These are phyloP conservation scores for Napeogenes inachia DNA, from an alignment of 2,888 invertebrate genomes.

Conservation along the genomic window DNA sequence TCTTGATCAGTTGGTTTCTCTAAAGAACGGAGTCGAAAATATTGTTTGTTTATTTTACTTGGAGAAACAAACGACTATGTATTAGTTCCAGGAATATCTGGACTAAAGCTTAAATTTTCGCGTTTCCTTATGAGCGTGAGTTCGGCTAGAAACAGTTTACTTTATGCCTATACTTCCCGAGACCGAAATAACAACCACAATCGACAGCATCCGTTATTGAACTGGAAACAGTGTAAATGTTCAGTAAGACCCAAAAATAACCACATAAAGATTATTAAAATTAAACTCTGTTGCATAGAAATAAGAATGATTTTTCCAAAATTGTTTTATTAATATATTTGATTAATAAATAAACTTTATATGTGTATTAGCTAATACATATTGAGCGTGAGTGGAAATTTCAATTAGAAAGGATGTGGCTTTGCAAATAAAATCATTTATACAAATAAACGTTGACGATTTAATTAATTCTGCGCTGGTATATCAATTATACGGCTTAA, in stretches of 20 bases:
- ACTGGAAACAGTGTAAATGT: conserved; percentile 41
- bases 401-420: too few relatives aligned
- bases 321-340: too few relatives aligned
- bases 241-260: conserved; percentile 24
- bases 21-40: conserved; percentile 11
- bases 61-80: conserved; percentile 22
- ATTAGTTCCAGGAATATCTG: conserved; percentile 45
- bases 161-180: conserved; percentile 59
- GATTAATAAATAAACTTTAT: too few relatives aligned
- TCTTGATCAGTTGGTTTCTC: not conserved
- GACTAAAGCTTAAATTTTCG: conserved; percentile 39
- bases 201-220: conserved; percentile 67
- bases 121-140: conserved; percentile 60
- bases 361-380: too few relatives aligned
- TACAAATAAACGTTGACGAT: not conserved
- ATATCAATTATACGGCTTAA: not conserved
- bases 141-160: conserved; percentile 35
- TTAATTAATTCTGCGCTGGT: conserved; percentile 7
- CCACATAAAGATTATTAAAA: conserved; percentile 17
- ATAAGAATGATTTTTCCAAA: conserved; percentile 10
- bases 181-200: conserved; percentile 69
- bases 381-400: too few relatives aligned
- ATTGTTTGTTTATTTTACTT: conserved; percentile 23
- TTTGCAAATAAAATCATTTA: too few relatives aligned
- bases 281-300: conserved; percentile 17